A percentile compares a stretch with the other conserved stretches of the same genome.
Evolutionary conservation across 1,140 invertebrate genomes (phyloP).

Genomic region (Apolygus lucorum): DNA sequence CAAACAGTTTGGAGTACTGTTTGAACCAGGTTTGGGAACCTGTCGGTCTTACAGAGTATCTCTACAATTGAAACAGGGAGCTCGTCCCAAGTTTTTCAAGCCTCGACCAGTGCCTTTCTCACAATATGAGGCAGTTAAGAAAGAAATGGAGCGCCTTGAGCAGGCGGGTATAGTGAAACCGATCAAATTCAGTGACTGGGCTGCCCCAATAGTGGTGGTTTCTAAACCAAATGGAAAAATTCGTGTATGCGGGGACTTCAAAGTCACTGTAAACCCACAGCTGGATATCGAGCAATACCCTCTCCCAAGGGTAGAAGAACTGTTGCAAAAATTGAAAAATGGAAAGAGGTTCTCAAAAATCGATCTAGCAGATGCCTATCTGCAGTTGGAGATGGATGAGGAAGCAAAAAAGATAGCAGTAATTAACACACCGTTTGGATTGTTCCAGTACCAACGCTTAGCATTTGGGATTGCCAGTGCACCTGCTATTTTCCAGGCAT

Average conservation of each 20-base stretch:
- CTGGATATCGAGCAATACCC: slow-evolving; percentile 26
- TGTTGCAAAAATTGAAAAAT: not conserved
- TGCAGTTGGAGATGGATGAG: not conserved
- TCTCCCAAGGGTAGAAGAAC: not conserved
- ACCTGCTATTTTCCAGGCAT: not conserved
- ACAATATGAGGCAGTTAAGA: not conserved
- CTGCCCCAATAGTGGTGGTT: not conserved
- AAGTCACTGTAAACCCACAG: too few species aligned
- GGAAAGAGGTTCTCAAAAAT: not conserved
- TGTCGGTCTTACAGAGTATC: too few species aligned
- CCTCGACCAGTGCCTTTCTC: not conserved
- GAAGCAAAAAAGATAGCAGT: not conserved
- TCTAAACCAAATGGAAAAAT: slow-evolving; percentile 21
- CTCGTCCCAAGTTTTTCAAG: slow-evolving; percentile 15
- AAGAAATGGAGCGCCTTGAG: slow-evolving; percentile 1
- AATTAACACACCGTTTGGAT: not conserved
- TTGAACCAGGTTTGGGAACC: too few species aligned
- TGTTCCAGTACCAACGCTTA: not conserved
- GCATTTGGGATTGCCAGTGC: slow-evolving; percentile 33
- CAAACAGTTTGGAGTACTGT: too few species aligned
- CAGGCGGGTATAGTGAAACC: slow-evolving; percentile 30
- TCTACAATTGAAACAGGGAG: too few species aligned
- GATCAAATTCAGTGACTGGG: slow-evolving; percentile 21
- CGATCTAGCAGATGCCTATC: not conserved
- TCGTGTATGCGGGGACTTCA: not conserved